Percentiles rank a stretch among this genome's conserved stretches.
phyloP scores from a whole-genome alignment of 2,113 vertebrate genomes.

The Paracanthobrama guichenoti region DNA sequence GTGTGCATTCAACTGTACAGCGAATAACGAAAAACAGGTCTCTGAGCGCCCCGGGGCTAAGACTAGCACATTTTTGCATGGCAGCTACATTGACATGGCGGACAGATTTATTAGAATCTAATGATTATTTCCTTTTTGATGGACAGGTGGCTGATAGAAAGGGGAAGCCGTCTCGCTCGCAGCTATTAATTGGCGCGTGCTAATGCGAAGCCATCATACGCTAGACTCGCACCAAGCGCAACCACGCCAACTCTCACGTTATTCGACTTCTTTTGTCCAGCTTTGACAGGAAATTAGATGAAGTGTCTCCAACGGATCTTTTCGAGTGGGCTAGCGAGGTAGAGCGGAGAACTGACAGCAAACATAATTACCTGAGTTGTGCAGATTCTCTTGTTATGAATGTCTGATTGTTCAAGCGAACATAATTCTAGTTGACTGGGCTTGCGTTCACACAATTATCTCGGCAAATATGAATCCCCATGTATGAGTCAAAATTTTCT shows the following conservation, averaged over 20 bases:
- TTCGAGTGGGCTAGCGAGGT: constrained; percentile 41
- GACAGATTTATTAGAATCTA: constrained; percentile 72
- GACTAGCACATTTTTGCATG: constrained; percentile 70
- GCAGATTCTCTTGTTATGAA: constrained; percentile 39
- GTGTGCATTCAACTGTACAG: constrained; percentile 62
- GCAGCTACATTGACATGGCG: constrained; percentile 64
- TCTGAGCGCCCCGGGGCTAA: constrained; percentile 50
- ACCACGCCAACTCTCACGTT: constrained; percentile 38
- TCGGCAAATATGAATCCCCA: neutral
- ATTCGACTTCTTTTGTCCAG: constrained; percentile 48
- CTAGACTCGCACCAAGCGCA: neutral
- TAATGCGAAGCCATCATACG: constrained; percentile 48
- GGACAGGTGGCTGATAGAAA: constrained; percentile 67
- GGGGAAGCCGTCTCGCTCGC: constrained; percentile 65
- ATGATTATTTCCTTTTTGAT: constrained; percentile 73
- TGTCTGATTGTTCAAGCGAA: constrained; percentile 32
- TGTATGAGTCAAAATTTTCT: neutral
- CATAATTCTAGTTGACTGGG: constrained; percentile 13
- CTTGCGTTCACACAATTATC: constrained; percentile 18
- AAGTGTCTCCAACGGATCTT: constrained; percentile 53
- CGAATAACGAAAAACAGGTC: constrained; percentile 51
- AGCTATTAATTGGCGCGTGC: constrained; percentile 67
- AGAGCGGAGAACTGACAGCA: constrained; percentile 48
- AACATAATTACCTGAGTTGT: constrained; percentile 54
- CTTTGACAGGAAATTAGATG: constrained; percentile 50